Conservation (phyloP, 2,113 vertebrate genomes). For the Indicator indicator region DNA sequence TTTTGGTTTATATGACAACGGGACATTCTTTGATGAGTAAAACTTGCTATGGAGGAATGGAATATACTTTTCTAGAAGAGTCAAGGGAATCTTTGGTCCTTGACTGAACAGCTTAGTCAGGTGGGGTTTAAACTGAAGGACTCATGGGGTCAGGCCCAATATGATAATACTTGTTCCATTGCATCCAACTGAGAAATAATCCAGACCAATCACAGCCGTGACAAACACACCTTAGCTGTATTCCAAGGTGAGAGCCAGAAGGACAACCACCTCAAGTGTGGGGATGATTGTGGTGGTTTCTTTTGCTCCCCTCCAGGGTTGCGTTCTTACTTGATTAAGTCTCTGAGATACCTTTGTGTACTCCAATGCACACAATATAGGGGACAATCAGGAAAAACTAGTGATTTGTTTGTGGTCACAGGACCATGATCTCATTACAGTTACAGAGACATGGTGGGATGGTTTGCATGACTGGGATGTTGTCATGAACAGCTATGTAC, state of each 20-base stretch:
- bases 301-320: neutral
- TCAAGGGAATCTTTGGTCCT: too few relatives aligned
- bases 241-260: neutral
- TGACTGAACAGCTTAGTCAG: neutral
- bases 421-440: too few relatives aligned
- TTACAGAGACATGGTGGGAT: too few relatives aligned
- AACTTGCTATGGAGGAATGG: too few relatives aligned
- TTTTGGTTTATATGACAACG: too few relatives aligned
- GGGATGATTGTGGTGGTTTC: neutral
- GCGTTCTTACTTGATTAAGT: neutral
- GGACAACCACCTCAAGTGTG: neutral
- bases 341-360: neutral
- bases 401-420: too few relatives aligned
- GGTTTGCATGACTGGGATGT: too few relatives aligned
- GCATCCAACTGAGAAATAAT: neutral
- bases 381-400: neutral
- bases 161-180: neutral
- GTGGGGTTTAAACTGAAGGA: neutral
- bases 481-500: too few relatives aligned
- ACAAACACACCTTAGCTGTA: neutral
- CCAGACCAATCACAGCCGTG: neutral
- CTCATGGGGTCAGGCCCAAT: neutral
- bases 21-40: too few relatives aligned
- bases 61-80: too few relatives aligned
- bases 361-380: neutral